A percentile compares a stretch with the other conserved stretches of the same genome.
Evolutionary conservation across 2,797 vertebrate genomes (phyloP).

Genomic region (Crocodylus rhombifer): DNA sequence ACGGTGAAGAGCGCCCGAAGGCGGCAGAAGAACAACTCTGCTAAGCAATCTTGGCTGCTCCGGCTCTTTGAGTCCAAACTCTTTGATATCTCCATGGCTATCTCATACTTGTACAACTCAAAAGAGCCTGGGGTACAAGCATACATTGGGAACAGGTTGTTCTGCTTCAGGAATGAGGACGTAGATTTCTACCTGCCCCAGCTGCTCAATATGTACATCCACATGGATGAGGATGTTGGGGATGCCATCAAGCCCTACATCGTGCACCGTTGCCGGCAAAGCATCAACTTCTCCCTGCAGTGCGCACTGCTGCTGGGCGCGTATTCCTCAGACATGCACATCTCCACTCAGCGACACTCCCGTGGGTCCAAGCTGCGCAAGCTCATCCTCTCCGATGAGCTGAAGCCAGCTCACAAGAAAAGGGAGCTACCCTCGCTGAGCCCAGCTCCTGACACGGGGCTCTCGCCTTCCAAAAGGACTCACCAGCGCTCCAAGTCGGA

Average conservation of each 20-base stretch:
- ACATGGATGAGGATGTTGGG: constrained; percentile 97
- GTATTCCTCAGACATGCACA: constrained; percentile 98
- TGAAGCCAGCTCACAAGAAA: constrained; percentile 88
- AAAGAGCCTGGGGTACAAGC: constrained; percentile 98
- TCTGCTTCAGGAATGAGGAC: constrained; percentile 92
- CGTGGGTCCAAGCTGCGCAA: constrained; percentile 94
- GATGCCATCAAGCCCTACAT: constrained; percentile 98
- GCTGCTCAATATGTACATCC: constrained; percentile 98
- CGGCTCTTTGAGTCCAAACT: constrained; percentile 97
- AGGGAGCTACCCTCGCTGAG: constrained; percentile 78
- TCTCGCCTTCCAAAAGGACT: constrained; percentile 95
- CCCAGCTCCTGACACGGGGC: constrained; percentile 80
- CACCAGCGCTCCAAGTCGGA: constrained; percentile 98
- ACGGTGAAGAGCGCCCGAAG: constrained; percentile 84
- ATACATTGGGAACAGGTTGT: constrained; percentile 96
- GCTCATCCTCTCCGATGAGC: constrained; percentile 95
- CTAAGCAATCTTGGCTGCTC: constrained; percentile 96
- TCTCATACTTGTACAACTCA: constrained; percentile 96
- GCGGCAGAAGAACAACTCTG: constrained; percentile 90
- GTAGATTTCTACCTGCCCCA: constrained; percentile 97
- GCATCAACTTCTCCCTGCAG: constrained; percentile 93
- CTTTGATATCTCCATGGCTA: constrained; percentile 98
- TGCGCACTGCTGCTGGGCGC: constrained; percentile 95
- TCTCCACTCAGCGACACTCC: constrained; percentile 96
- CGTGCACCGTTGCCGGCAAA: constrained; percentile 95